A percentile compares a stretch with the other conserved stretches of the same genome.
Conservation (phyloP, 2,888 invertebrate species). For the Smittia sp. region DNA sequence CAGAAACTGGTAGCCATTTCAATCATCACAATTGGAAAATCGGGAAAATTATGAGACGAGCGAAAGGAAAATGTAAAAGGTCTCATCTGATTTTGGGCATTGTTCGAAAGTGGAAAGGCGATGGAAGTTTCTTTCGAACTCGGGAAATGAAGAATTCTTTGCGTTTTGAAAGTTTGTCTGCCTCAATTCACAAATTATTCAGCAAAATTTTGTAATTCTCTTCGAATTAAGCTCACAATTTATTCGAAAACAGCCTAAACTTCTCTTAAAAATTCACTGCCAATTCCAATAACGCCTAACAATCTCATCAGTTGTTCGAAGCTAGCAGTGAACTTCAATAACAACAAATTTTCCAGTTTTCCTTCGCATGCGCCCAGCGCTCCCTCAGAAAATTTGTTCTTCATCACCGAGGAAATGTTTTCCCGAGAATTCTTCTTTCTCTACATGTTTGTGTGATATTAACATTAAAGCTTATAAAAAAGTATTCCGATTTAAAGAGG, state of each 20-base stretch:
- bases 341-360: slow-evolving; percentile 12
- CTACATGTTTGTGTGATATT: neutral
- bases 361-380: neutral
- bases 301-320: slow-evolving; percentile 17
- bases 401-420: slow-evolving; percentile 14
- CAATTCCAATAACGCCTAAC: slow-evolving; percentile 2
- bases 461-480: neutral
- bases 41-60: slow-evolving; percentile 40
- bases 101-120: slow-evolving; percentile 14
- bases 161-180: no score
- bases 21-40: slow-evolving; percentile 42
- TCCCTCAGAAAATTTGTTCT: neutral
- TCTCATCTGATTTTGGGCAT: slow-evolving; percentile 37
- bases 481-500: no score
- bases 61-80: slow-evolving; percentile 32
- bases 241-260: no score
- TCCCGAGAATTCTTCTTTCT: neutral
- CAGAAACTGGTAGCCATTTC: slow-evolving; percentile 41
- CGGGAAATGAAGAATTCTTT: neutral
- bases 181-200: no score
- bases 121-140: slow-evolving; percentile 11
- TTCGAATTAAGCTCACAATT: no score
- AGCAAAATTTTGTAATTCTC: no score
- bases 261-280: neutral
- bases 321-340: neutral